phyloP scores from a whole-genome alignment of 2,888 invertebrate species.

The Drosophila lutescens region DNA sequence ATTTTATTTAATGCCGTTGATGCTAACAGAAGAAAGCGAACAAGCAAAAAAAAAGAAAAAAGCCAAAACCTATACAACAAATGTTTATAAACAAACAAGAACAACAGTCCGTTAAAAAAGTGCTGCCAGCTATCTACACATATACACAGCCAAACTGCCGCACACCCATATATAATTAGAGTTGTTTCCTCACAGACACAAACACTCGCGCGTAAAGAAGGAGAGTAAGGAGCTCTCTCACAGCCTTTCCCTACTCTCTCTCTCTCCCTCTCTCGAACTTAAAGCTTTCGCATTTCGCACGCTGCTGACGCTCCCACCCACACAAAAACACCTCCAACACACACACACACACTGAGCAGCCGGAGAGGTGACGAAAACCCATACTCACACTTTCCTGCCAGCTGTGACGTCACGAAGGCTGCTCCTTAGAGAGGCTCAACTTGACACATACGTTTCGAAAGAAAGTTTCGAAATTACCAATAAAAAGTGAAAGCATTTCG shows the following conservation, averaged over 20 bases:
- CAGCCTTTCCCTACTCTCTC: slow-evolving; percentile 11
- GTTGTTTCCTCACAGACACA: slow-evolving; percentile 18
- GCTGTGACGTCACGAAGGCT: slow-evolving; percentile 35
- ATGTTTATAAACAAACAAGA: slow-evolving; percentile 31
- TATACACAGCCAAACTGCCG: slow-evolving; percentile 51
- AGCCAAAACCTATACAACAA: slow-evolving; percentile 38
- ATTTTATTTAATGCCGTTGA: slow-evolving; percentile 83
- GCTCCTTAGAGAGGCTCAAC: slow-evolving; percentile 29
- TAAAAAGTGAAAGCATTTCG: slow-evolving; percentile 2
- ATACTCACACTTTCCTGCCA: slow-evolving; percentile 13
- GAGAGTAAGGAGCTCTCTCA: slow-evolving; percentile 18
- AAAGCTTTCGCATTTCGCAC: slow-evolving; percentile 47
- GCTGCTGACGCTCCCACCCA: slow-evolving; percentile 15
- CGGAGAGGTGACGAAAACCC: slow-evolving; percentile 16
- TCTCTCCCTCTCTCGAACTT: neutral
- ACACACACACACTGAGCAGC: slow-evolving; percentile 13
- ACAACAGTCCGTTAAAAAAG: slow-evolving; percentile 45
- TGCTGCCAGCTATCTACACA: slow-evolving; percentile 61
- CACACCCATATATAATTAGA: slow-evolving; percentile 24
- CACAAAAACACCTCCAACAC: slow-evolving; percentile 6
- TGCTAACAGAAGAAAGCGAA: slow-evolving; percentile 81
- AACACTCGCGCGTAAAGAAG: slow-evolving; percentile 5
- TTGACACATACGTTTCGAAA: slow-evolving; percentile 7
- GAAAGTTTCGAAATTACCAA: neutral
- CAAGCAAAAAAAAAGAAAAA: slow-evolving; percentile 51